Evolutionary conservation across 2,888 invertebrate genomes (phyloP).

Genomic region (Mallateleia sp.): DNA sequence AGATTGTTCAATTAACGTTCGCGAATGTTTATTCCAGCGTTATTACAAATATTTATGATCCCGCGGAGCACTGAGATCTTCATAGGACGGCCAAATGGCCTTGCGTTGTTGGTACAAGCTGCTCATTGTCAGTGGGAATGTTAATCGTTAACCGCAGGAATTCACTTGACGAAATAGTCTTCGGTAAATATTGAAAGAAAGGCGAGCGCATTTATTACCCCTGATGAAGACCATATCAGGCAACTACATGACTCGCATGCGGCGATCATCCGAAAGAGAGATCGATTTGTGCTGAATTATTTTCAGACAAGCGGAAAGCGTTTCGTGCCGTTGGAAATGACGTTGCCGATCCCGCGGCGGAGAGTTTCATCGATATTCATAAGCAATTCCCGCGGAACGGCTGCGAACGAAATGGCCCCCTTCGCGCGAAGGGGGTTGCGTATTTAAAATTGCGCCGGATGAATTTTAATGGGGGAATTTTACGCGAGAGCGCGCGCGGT

Average conservation of each 20-base stretch:
- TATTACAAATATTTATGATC: conserved; percentile 77
- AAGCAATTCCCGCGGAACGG: conserved; percentile 21
- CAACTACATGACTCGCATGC: conserved; percentile 55
- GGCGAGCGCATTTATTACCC: conserved; percentile 74
- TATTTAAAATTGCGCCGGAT: neutral
- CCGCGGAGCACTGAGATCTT: conserved; percentile 71
- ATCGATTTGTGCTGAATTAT: conserved; percentile 65
- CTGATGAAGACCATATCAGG: conserved; percentile 77
- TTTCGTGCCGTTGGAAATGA: conserved; percentile 4
- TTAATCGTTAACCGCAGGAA: conserved; percentile 78
- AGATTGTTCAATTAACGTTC: conserved; percentile 70
- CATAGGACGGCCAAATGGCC: conserved; percentile 70
- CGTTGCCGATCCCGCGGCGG: neutral
- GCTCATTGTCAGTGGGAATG: conserved; percentile 78
- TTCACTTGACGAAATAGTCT: conserved; percentile 72
- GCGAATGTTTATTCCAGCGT: conserved; percentile 63
- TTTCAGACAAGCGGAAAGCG: conserved; percentile 32
- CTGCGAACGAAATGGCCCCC: neutral
- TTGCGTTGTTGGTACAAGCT: conserved; percentile 59
- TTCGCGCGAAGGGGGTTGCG: neutral
- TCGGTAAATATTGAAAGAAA: conserved; percentile 76
- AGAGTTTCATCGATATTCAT: conserved; percentile 43
- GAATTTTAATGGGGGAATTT: conserved; percentile 28
- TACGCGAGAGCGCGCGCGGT: conserved; percentile 7
- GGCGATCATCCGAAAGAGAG: conserved; percentile 57